Conservation (phyloP, 2,113 vertebrate genomes). For the Nibea coibor region DNA sequence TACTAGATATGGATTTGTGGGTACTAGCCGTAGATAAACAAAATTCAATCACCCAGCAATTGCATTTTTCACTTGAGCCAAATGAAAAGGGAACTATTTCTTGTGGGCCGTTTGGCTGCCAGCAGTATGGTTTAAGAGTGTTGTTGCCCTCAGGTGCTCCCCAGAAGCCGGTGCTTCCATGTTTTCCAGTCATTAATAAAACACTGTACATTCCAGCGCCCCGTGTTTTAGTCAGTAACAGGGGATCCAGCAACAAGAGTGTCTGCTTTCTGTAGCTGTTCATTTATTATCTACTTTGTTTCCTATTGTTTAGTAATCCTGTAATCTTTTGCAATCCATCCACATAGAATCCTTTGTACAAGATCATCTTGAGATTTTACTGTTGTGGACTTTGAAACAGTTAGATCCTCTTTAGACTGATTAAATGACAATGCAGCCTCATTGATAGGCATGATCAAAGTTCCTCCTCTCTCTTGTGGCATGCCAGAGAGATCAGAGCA, state of each 20-base stretch:
- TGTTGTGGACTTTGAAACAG: background rate
- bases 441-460: background rate
- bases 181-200: conserved; percentile 45
- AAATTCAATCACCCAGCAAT: background rate
- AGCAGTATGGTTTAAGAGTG: conserved; percentile 17
- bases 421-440: background rate
- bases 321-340: conserved; percentile 37
- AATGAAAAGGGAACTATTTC: conserved; percentile 8
- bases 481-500: background rate
- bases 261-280: conserved; percentile 17
- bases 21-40: background rate
- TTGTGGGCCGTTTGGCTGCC: conserved; percentile 10
- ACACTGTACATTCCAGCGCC: conserved; percentile 4
- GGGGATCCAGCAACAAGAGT: background rate
- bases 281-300: conserved; percentile 42
- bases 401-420: conserved; percentile 17
- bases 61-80: conserved; percentile 21
- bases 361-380: conserved; percentile 27
- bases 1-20: background rate
- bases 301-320: conserved; percentile 41
- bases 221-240: background rate
- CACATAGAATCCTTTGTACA: background rate
- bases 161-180: conserved; percentile 18
- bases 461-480: background rate
- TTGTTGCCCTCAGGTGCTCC: conserved; percentile 45